phyloP scores from a whole-genome alignment of 92 coral and sea anemone species.

The Epizoanthus scotinus region DNA sequence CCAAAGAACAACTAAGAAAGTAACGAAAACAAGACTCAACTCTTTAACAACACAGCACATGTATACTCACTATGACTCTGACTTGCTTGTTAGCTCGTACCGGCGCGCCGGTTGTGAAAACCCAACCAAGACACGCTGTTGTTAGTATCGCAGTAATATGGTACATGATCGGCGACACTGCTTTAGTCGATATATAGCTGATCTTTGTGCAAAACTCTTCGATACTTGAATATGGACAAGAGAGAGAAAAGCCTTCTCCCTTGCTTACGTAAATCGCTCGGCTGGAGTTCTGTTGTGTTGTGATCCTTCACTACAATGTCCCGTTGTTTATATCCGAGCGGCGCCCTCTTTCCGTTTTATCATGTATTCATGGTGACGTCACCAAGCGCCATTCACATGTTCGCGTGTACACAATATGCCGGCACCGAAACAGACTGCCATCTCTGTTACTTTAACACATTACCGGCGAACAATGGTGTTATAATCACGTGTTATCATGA shows the following conservation, averaged over 20 bases:
- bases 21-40: too few relatives aligned
- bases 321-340: constrained; percentile 10
- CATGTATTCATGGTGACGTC: constrained; percentile 30
- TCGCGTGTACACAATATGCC: too few relatives aligned
- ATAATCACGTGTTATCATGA: background rate
- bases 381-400: too few relatives aligned
- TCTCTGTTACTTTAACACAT: constrained; percentile 7
- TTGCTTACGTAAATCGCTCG: constrained; percentile 1
- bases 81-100: constrained; percentile 17
- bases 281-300: constrained; percentile 9
- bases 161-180: background rate
- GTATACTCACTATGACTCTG: constrained; percentile 25
- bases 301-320: background rate
- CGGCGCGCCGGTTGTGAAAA: constrained; percentile 20
- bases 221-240: background rate
- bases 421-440: too few relatives aligned
- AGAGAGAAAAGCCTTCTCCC: background rate
- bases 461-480: constrained; percentile 1
- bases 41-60: background rate
- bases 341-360: constrained; percentile 6
- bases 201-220: background rate
- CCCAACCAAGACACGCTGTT: background rate
- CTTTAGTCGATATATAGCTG: background rate
- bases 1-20: too few relatives aligned
- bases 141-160: background rate